Evolutionary conservation across 2,888 invertebrate species (phyloP).

Genomic region (Lasioglossum malachurum): DNA sequence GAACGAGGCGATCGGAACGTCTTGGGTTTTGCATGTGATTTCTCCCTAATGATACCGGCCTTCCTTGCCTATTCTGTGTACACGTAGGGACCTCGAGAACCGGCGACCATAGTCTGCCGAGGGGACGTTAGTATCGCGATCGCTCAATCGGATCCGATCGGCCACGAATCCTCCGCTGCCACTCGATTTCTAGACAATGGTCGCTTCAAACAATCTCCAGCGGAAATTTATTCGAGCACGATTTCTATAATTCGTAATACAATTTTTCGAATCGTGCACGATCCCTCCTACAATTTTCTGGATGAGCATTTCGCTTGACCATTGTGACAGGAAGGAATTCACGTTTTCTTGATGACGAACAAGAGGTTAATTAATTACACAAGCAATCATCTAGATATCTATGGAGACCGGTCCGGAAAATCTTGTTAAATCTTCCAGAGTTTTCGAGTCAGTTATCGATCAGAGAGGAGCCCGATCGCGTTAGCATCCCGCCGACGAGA

Average conservation of each 20-base stretch:
- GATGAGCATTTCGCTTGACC: background rate
- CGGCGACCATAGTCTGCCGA: constrained; percentile 8
- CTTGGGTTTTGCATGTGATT: constrained; percentile 65
- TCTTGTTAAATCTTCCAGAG: background rate
- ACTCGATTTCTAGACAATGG: background rate
- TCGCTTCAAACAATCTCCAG: background rate
- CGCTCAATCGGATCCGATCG: constrained; percentile 14
- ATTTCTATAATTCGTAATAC: background rate
- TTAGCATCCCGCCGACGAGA: background rate
- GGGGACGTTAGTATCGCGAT: background rate
- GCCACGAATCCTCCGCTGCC: background rate
- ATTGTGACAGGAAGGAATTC: too few species aligned
- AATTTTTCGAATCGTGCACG: background rate
- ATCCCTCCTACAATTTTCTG: background rate
- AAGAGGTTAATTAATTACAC: too few species aligned
- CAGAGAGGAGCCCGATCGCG: background rate
- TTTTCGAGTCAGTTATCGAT: background rate
- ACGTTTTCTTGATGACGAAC: too few species aligned
- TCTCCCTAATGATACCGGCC: constrained; percentile 61
- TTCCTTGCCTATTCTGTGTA: constrained; percentile 6
- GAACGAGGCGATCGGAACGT: constrained; percentile 67
- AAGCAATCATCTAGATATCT: too few species aligned
- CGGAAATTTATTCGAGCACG: background rate
- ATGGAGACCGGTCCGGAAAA: background rate
- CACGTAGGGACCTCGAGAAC: background rate